Evolutionary conservation across 2,888 invertebrate genomes (phyloP).

Genomic region (Tenthredo notha): DNA sequence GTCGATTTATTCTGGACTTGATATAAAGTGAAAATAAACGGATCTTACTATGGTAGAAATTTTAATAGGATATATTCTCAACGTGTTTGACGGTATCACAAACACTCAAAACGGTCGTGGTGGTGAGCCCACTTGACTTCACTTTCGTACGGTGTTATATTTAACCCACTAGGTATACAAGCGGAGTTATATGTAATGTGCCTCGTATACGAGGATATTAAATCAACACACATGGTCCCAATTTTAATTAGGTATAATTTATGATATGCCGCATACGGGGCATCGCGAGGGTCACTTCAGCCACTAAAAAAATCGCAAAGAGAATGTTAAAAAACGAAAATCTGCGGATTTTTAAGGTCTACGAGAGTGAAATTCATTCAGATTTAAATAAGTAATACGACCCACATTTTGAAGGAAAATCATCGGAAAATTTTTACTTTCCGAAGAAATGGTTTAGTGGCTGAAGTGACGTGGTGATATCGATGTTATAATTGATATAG

Average conservation of each 20-base stretch:
- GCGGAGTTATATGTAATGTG: background rate
- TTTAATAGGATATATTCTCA: background rate
- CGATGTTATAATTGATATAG: background rate
- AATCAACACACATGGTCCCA: background rate
- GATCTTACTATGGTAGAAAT: background rate
- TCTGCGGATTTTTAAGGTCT: too few species aligned
- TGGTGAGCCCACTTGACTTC: constrained; percentile 16
- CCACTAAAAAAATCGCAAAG: too few species aligned
- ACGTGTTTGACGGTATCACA: background rate
- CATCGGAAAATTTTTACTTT: too few species aligned
- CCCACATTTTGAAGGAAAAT: too few species aligned
- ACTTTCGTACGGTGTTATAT: constrained; percentile 18
- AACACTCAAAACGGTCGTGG: background rate
- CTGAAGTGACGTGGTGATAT: background rate
- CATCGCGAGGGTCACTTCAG: too few species aligned
- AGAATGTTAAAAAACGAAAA: too few species aligned
- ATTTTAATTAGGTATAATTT: constrained; percentile 16
- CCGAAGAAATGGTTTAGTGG: too few species aligned
- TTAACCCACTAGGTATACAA: background rate
- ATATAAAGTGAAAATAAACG: background rate
- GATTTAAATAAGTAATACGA: too few species aligned
- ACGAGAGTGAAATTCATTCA: too few species aligned
- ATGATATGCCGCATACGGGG: background rate
- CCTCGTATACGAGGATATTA: background rate
- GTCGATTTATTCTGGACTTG: background rate